phyloP scores from a whole-genome alignment of 2,797 vertebrate species.

The Anguilla obscura region DNA sequence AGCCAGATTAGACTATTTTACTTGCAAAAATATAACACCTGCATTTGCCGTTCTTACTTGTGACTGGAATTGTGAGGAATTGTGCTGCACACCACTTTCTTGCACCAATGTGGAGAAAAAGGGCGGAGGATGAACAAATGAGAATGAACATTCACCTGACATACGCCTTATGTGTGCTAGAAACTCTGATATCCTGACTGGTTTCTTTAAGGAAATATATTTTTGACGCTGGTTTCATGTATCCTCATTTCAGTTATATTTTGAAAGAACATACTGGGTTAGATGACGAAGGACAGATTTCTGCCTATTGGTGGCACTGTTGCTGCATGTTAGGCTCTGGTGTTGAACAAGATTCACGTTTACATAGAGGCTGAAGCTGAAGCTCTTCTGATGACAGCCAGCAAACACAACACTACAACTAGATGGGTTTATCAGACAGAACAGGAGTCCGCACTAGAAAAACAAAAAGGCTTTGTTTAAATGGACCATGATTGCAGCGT shows the following conservation, averaged over 20 bases:
- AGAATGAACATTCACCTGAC: neutral
- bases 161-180: neutral
- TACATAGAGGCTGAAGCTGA: neutral
- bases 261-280: neutral
- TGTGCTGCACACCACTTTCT: neutral
- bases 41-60: neutral
- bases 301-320: constrained; percentile 55
- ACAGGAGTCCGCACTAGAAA: constrained; percentile 32
- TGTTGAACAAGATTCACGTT: neutral
- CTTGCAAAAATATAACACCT: too few species aligned
- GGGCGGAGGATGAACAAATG: neutral
- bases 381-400: constrained; percentile 12
- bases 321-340: constrained; percentile 39
- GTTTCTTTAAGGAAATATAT: constrained; percentile 27
- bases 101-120: neutral
- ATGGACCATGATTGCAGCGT: constrained; percentile 29
- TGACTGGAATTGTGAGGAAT: neutral
- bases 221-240: constrained; percentile 13
- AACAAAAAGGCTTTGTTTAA: constrained; percentile 33
- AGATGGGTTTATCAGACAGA: constrained; percentile 40
- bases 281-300: neutral
- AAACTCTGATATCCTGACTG: constrained; percentile 2
- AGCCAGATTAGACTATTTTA: too few species aligned
- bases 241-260: neutral
- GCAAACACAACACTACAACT: constrained; percentile 36